Evolutionary conservation across 2,888 invertebrate species (phyloP), one percentile per base, ranked within the genome.

Genomic region (Lithophane leautieri): DNA sequence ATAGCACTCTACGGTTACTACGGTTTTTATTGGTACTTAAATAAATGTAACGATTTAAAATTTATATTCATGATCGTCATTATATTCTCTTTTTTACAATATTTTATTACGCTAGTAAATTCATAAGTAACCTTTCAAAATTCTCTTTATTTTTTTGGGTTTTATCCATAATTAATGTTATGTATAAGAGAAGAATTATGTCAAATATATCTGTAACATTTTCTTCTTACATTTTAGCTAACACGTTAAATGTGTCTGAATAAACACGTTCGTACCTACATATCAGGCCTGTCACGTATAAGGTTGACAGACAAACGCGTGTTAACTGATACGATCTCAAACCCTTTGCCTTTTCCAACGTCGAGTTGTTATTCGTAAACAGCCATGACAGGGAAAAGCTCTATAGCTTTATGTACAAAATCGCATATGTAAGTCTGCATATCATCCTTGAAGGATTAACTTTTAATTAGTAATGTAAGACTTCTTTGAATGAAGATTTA

Each of bases 301-400:
- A 72, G 83, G 78, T 72, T 83, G 86, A 81, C 83, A 81, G 81
- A 86, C 78, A 85, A 87, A 78, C 76, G 79, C 74, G 77, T 80
- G 78, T 80, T 73, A 78, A 76, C 74, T 81, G 83, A 86, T 83
- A 87, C 81, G 58, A 86, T 86, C 87, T 86, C 63, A 66, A 75
- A 78, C 76, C 76, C 80, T 85, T 86, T 74, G 82, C 80, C 74
- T 78, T 73, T 73, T 78, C 77, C 68, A 73, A 81, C 81, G 76
- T 81, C 81, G 61, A 81, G 25, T 75, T 76, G 76, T 86, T 76
- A 58, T 76, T 74, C 62, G 79, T 79, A 76, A 78, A 79, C 78
- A 84, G 50, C 58, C 67, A 52, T 74, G 66, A 73, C 76, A 70
- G 63, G 61, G 78, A 73, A 82, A 54, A 62, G 34, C 50, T 81